Evolutionary conservation across 2,888 invertebrate genomes (phyloP).

Genomic region (Epiblema foenella): DNA sequence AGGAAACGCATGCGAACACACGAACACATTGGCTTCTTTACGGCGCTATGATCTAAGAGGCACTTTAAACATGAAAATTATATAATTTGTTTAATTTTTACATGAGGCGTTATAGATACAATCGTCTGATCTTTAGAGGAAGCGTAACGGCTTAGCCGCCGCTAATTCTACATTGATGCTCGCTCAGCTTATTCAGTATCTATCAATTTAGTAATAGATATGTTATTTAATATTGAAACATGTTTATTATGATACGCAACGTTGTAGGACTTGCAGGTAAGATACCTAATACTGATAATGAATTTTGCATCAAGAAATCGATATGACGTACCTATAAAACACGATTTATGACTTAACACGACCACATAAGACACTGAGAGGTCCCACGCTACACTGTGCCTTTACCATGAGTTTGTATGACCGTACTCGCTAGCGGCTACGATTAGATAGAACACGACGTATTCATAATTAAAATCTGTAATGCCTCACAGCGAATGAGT

Average conservation of each 20-base stretch:
- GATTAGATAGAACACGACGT: conserved; percentile 9
- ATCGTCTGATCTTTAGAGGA: conserved; percentile 23
- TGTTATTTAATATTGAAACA: conserved; percentile 11
- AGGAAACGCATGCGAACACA: conserved; percentile 61
- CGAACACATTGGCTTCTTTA: conserved; percentile 52
- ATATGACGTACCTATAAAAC: conserved; percentile 13
- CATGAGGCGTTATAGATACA: conserved; percentile 25
- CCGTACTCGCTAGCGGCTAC: too few species aligned
- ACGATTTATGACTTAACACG: not conserved
- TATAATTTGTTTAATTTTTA: conserved; percentile 42
- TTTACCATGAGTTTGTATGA: too few species aligned
- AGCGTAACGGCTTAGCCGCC: conserved; percentile 7
- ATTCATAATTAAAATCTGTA: conserved; percentile 25
- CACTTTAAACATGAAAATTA: conserved; percentile 37
- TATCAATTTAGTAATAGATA: conserved; percentile 12
- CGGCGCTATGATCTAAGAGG: conserved; percentile 50
- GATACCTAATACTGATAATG: not conserved
- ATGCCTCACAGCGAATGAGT: conserved; percentile 26
- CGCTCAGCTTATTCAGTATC: not conserved
- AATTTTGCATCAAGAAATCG: conserved; percentile 16
- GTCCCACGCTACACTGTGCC: conserved; percentile 16
- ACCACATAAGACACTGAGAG: not conserved
- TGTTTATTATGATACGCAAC: not conserved
- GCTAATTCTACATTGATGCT: conserved; percentile 13
- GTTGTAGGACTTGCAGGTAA: too few species aligned